These are phyloP conservation scores for Nebria brevicollis DNA, from an alignment of 2,888 invertebrate species.

Conservation along the genomic window DNA sequence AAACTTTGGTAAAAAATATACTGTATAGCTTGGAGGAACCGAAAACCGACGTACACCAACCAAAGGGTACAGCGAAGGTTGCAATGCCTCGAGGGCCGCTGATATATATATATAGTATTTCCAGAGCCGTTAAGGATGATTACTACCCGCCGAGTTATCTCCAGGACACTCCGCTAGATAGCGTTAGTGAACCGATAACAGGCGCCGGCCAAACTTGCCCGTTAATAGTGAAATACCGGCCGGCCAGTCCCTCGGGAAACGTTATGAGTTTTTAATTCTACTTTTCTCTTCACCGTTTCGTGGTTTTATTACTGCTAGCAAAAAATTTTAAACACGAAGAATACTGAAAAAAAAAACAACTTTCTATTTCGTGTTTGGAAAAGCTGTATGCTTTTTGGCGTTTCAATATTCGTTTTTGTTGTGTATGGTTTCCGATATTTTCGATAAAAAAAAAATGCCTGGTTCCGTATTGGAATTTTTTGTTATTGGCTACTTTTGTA, in stretches of 20 bases:
- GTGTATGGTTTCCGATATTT: constrained; percentile 29
- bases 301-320: constrained; percentile 18
- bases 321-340: constrained; percentile 15
- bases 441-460: constrained; percentile 2
- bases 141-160: constrained; percentile 10
- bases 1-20: constrained; percentile 3
- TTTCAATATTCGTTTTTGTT: constrained; percentile 14
- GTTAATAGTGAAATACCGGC: constrained; percentile 45
- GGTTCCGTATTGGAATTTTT: background rate
- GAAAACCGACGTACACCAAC: constrained; percentile 2
- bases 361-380: constrained; percentile 19
- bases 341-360: constrained; percentile 32
- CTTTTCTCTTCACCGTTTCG: constrained; percentile 47
- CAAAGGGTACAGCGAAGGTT: constrained; percentile 13
- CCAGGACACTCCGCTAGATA: constrained; percentile 12
- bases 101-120: constrained; percentile 4
- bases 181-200: constrained; percentile 14
- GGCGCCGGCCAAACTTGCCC: constrained; percentile 18
- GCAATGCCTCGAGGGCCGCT: constrained; percentile 13
- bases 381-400: constrained; percentile 12
- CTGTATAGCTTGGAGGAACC: background rate
- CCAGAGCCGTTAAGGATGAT: constrained; percentile 17
- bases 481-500: background rate
- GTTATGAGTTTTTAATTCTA: constrained; percentile 61
- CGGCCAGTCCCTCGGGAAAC: constrained; percentile 55